Evolutionary conservation across 2,797 vertebrate species (phyloP).

Genomic region (Anniella stebbinsi): DNA sequence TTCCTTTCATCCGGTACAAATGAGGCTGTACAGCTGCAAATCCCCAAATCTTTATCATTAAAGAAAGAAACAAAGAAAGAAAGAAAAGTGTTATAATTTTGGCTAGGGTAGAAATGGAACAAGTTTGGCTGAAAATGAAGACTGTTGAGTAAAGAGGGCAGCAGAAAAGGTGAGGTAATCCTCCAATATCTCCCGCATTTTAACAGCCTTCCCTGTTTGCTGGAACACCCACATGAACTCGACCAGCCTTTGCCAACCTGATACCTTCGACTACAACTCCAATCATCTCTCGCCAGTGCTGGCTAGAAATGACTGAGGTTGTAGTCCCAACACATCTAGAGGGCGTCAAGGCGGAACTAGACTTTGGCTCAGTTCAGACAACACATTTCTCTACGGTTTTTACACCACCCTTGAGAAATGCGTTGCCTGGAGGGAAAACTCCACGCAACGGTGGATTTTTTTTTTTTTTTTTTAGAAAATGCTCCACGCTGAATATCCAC

Average conservation of each 20-base stretch:
- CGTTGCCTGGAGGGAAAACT: too few relatives aligned
- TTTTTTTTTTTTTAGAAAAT: too few relatives aligned
- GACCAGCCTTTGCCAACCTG: not conserved
- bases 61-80: not conserved
- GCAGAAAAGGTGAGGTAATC: not conserved
- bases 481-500: too few relatives aligned
- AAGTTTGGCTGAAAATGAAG: not conserved
- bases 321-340: not conserved
- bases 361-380: too few relatives aligned
- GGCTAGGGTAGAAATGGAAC: not conserved
- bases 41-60: too few relatives aligned
- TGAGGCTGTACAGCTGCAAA: not conserved
- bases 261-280: too few relatives aligned
- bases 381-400: too few relatives aligned
- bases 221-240: not conserved
- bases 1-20: too few relatives aligned
- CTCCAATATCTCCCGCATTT: not conserved
- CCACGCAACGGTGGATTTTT: too few relatives aligned
- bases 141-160: not conserved
- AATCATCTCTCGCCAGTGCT: not conserved
- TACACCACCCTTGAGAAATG: too few relatives aligned
- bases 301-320: not conserved
- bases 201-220: not conserved
- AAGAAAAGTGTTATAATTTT: not conserved
- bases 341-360: not conserved